These are phyloP conservation scores for Taurulus bubalis DNA, from an alignment of 2,113 vertebrate genomes.

Conservation along the genomic window DNA sequence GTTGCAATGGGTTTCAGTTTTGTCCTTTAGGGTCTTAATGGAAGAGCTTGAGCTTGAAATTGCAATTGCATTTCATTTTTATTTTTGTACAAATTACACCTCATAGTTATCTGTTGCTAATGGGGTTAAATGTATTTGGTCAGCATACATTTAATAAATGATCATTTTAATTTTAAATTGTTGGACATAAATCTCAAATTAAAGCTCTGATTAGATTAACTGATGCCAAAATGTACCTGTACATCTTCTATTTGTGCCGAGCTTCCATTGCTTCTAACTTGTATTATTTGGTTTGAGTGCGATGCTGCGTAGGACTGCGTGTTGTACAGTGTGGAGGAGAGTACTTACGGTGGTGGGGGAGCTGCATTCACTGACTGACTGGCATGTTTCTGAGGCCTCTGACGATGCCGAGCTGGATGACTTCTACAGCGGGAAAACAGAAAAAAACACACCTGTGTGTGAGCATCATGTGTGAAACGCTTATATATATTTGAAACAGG, in stretches of 20 bases:
- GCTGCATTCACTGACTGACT: conserved; percentile 99
- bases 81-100: too few species aligned
- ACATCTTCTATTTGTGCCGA: neutral
- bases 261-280: neutral
- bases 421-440: conserved; percentile 83
- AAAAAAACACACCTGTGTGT: neutral
- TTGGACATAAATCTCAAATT: neutral
- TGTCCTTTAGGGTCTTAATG: neutral
- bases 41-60: neutral
- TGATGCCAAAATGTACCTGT: neutral
- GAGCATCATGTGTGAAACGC: neutral
- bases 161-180: neutral
- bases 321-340: neutral
- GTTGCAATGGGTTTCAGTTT: neutral
- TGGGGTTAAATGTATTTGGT: neutral
- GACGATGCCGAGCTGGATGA: conserved; percentile 98
- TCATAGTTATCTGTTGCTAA: neutral
- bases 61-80: too few species aligned
- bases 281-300: neutral
- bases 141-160: neutral
- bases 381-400: conserved; percentile 97
- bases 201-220: neutral
- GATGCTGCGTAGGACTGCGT: too few species aligned
- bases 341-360: conserved; percentile 96
- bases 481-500: neutral